phyloP scores from a whole-genome alignment of 2,113 vertebrate species.

The Pluvialis apricaria region DNA sequence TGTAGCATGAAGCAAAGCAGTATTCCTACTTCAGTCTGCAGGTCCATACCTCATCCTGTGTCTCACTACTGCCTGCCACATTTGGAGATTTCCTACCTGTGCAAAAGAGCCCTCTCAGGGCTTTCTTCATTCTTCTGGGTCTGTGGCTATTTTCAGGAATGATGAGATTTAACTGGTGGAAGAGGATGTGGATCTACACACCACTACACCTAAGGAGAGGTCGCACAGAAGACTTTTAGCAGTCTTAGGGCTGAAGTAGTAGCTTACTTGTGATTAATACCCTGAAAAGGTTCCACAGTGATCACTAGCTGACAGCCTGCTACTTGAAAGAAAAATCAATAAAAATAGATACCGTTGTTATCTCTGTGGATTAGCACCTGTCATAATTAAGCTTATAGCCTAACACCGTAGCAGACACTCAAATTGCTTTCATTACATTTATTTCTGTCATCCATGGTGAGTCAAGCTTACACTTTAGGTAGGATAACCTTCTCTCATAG shows the following conservation, averaged over 20 bases:
- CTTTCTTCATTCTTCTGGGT: neutral
- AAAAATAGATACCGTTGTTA: neutral
- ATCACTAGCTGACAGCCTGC: neutral
- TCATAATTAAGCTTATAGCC: neutral
- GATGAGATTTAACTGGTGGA: neutral
- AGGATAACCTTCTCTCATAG: neutral
- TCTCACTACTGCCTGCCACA: neutral
- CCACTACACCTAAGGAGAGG: neutral
- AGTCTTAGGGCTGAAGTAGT: neutral
- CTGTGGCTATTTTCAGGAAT: neutral
- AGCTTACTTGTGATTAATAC: neutral
- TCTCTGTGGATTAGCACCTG: neutral
- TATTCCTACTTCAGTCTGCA: neutral
- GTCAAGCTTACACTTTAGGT: neutral
- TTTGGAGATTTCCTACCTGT: neutral
- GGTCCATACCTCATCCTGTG: neutral
- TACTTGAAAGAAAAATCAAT: constrained; percentile 2
- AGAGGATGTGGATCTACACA: neutral
- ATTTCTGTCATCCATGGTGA: neutral
- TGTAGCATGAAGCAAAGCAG: neutral
- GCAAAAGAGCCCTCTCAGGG: neutral
- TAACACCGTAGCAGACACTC: neutral
- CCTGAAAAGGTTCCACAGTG: neutral
- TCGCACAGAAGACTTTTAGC: neutral
- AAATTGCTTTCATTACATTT: neutral